phyloP scores from a whole-genome alignment of 2,113 vertebrate genomes.

The Eurypyga helias region DNA sequence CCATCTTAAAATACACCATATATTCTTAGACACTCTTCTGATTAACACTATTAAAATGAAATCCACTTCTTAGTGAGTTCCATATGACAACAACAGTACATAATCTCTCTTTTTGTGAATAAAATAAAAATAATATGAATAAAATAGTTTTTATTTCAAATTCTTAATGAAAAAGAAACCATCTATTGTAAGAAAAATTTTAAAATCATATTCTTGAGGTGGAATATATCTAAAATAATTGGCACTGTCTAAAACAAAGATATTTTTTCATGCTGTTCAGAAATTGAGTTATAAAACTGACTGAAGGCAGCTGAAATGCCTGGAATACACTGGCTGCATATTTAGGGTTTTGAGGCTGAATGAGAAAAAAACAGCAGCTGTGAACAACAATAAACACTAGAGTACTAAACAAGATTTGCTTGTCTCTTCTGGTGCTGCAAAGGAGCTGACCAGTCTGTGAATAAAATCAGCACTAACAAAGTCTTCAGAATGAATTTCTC shows the following conservation, averaged over 20 bases:
- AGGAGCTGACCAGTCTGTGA: neutral
- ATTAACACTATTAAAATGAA: neutral
- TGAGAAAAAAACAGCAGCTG: fast-evolving
- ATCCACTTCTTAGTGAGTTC: neutral
- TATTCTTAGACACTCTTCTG: neutral
- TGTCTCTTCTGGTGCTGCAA: neutral
- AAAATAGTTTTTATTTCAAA: fast-evolving
- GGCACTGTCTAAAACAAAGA: neutral
- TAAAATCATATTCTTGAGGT: fast-evolving
- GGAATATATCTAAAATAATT: neutral
- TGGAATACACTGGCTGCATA: neutral
- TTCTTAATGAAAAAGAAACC: neutral
- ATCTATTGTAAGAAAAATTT: fast-evolving
- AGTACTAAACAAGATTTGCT: neutral
- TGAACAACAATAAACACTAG: neutral
- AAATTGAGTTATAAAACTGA: neutral
- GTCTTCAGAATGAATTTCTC: neutral
- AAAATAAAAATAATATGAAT: neutral
- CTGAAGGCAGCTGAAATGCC: neutral
- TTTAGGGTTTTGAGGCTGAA: neutral
- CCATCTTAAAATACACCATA: neutral
- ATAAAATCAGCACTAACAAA: neutral
- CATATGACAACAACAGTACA: fast-evolving
- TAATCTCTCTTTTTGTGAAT: neutral
- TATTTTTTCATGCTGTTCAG: neutral